phyloP scores from a whole-genome alignment of 2,888 invertebrate genomes.

The Leistus spinibarbis region DNA sequence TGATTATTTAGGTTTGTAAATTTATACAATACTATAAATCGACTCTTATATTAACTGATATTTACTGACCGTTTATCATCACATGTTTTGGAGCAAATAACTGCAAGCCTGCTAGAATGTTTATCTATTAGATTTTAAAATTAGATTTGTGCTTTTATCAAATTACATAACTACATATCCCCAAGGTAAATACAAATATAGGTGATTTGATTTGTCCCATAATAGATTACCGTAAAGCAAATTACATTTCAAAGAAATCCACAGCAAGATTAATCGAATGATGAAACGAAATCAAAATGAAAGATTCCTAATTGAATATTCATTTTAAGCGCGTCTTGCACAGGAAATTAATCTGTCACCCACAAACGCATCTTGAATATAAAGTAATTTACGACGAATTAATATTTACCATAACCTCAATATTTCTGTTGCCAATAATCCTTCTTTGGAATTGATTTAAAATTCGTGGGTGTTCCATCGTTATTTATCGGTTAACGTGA shows the following conservation, averaged over 20 bases:
- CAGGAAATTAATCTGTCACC: conserved; percentile 26
- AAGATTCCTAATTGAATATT: neutral
- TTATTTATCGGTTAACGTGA: neutral
- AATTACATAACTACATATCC: no score
- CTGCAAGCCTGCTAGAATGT: no score
- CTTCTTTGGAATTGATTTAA: neutral
- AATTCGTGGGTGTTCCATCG: neutral
- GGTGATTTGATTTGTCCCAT: neutral
- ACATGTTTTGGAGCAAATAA: no score
- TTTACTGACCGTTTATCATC: no score
- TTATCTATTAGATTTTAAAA: no score
- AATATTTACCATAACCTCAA: conserved; percentile 28
- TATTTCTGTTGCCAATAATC: conserved; percentile 2
- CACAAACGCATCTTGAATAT: neutral
- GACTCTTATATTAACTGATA: no score
- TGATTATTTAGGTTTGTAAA: no score
- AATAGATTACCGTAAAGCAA: neutral
- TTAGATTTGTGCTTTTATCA: no score
- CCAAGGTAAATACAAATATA: no score
- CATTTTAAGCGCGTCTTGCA: neutral
- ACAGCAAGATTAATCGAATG: neutral
- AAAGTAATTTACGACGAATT: conserved; percentile 1
- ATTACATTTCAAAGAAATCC: neutral
- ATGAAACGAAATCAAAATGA: neutral
- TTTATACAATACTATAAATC: no score